Conservation (phyloP, 2,113 vertebrate species). For the Perognathus longimembris region DNA sequence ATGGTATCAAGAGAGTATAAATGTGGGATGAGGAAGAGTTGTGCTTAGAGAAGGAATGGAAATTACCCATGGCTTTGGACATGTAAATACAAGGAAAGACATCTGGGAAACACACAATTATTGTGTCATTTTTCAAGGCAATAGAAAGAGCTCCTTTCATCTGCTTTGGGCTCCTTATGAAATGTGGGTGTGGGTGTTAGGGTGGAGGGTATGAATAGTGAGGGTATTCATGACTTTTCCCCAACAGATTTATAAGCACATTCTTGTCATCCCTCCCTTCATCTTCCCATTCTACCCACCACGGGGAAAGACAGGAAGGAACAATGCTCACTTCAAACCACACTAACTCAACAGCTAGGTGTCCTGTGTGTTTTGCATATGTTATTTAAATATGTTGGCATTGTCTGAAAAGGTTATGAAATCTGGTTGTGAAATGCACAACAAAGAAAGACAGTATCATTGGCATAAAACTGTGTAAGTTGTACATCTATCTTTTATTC, state of each 20-base stretch:
- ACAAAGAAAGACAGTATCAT: constrained; percentile 34
- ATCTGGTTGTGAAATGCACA: constrained; percentile 66
- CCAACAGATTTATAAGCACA: constrained; percentile 4
- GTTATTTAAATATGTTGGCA: constrained; percentile 54
- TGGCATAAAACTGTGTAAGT: background rate
- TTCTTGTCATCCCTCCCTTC: background rate
- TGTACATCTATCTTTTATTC: background rate
- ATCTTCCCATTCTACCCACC: background rate
- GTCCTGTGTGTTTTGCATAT: background rate
- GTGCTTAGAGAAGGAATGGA: background rate
- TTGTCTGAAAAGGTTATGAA: constrained; percentile 58
- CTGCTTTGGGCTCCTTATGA: constrained; percentile 18
- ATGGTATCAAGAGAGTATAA: background rate
- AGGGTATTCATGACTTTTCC: constrained; percentile 7
- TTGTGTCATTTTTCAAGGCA: constrained; percentile 59
- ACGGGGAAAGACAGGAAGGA: background rate
- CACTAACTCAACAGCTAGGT: background rate
- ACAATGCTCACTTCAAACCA: constrained; percentile 1
- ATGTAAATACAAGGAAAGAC: constrained; percentile 47
- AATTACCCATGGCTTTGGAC: constrained; percentile 27
- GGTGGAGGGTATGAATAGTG: background rate
- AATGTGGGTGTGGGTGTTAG: constrained; percentile 11
- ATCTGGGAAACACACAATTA: constrained; percentile 28
- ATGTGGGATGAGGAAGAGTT: background rate
- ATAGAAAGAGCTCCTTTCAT: constrained; percentile 56